Percentiles rank a stretch among this genome's conserved stretches.
phyloP scores from a whole-genome alignment of 53 echinoderm and acorn worm genomes.

The Echinometra lucunter region DNA sequence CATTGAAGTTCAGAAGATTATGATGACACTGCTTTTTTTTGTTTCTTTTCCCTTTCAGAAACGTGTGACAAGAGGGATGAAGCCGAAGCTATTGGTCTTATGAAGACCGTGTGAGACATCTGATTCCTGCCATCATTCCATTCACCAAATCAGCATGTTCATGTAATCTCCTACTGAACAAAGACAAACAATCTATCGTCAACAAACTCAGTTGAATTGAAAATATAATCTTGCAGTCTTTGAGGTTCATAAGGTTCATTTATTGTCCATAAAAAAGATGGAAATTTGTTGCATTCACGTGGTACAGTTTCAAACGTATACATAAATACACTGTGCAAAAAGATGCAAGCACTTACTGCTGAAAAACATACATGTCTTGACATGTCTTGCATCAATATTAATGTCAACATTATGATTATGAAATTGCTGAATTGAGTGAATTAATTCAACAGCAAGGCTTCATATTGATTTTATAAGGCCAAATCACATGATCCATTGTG shows the following conservation, averaged over 20 bases:
- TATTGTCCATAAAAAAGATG: too few species aligned
- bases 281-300: too few species aligned
- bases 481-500: too few species aligned
- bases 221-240: not conserved
- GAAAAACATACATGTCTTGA: too few species aligned
- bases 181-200: too few species aligned
- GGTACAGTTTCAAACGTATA: too few species aligned
- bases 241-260: too few species aligned
- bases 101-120: not conserved
- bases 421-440: not conserved
- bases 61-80: constrained; percentile 35
- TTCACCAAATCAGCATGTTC: not conserved
- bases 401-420: too few species aligned
- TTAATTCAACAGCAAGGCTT: not conserved
- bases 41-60: constrained; percentile 21
- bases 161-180: not conserved
- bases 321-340: too few species aligned
- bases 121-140: constrained; percentile 34
- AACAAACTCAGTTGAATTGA: not conserved
- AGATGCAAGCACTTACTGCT: too few species aligned
- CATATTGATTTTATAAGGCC: not conserved
- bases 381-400: too few species aligned
- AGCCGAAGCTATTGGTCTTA: constrained; percentile 37
- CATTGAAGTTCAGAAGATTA: too few species aligned
- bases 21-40: not conserved